Evolutionary conservation across 2,888 invertebrate species (phyloP).

Genomic region (Camponotus fellah): DNA sequence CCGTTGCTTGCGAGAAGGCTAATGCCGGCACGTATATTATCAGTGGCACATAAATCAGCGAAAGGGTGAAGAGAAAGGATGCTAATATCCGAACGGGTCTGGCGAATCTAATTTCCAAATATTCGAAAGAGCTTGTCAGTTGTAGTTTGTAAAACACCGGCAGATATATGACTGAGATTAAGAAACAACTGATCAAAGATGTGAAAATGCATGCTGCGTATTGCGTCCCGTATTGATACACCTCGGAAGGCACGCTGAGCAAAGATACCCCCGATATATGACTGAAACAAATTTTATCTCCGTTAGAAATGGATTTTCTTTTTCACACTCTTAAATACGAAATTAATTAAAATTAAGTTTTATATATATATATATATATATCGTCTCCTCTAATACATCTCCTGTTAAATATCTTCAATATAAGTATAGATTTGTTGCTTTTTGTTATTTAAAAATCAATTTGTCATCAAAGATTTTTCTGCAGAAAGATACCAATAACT

Average conservation of each 20-base stretch:
- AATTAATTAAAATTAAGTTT: neutral
- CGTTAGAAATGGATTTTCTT: neutral
- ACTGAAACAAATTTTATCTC: slow-evolving; percentile 85
- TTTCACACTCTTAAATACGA: neutral
- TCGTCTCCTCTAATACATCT: neutral
- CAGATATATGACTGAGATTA: slow-evolving; percentile 86
- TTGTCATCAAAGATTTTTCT: neutral
- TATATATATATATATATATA: too few relatives aligned
- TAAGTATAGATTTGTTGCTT: neutral
- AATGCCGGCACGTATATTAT: slow-evolving; percentile 91
- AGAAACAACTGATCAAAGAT: slow-evolving; percentile 80
- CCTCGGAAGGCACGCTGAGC: slow-evolving; percentile 91
- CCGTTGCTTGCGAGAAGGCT: slow-evolving; percentile 91
- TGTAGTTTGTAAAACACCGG: slow-evolving; percentile 91
- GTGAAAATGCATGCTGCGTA: slow-evolving; percentile 87
- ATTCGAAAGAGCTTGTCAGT: slow-evolving; percentile 90
- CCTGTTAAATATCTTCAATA: neutral
- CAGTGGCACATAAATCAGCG: slow-evolving; percentile 88
- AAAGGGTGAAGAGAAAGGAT: slow-evolving; percentile 88
- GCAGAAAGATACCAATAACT: neutral
- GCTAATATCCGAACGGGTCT: slow-evolving; percentile 88
- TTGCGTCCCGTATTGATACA: slow-evolving; percentile 91
- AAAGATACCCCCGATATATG: slow-evolving; percentile 92
- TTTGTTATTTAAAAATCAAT: neutral
- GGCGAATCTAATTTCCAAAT: slow-evolving; percentile 89